phyloP scores from a whole-genome alignment of 30 jellyfish, hydroid and myxozoan genomes.

The Turritopsis rubra region DNA sequence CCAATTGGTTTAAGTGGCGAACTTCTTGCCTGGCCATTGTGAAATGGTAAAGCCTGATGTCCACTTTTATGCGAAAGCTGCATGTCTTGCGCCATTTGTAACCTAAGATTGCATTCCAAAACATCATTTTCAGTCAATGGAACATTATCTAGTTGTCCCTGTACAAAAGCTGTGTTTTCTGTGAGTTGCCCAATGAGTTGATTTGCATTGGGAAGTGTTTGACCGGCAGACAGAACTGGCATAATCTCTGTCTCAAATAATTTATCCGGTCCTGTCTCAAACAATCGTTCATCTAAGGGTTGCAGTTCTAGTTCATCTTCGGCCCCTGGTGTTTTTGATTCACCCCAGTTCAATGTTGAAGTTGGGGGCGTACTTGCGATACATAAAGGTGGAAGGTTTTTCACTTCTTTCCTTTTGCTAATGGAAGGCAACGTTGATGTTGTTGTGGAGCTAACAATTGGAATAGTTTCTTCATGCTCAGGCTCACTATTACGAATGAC shows the following conservation, averaged over 20 bases:
- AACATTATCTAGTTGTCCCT: not conserved
- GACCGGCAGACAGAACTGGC: not conserved
- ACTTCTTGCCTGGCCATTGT: not conserved
- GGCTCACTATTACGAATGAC: constrained; percentile 17
- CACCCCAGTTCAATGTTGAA: constrained; percentile 31
- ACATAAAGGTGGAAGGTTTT: constrained; percentile 9
- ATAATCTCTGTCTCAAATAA: not conserved
- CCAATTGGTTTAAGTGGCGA: not conserved
- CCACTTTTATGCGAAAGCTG: not conserved
- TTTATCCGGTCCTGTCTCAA: not conserved
- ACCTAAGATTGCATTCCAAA: not conserved
- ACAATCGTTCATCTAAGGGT: constrained; percentile 27
- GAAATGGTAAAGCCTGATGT: not conserved
- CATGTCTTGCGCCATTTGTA: not conserved
- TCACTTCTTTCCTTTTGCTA: not conserved
- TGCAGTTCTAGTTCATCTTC: constrained; percentile 24
- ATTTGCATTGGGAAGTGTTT: not conserved
- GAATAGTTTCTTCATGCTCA: not conserved
- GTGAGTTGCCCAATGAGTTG: not conserved
- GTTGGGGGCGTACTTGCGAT: not conserved
- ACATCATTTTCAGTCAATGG: not conserved
- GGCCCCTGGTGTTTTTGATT: constrained; percentile 36
- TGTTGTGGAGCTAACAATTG: not conserved
- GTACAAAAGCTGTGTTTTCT: not conserved
- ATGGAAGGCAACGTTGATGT: not conserved